Evolutionary conservation across 2,113 vertebrate genomes (phyloP), one percentile per base, ranked within the genome.

Genomic region (Anolis carolinensis): DNA sequence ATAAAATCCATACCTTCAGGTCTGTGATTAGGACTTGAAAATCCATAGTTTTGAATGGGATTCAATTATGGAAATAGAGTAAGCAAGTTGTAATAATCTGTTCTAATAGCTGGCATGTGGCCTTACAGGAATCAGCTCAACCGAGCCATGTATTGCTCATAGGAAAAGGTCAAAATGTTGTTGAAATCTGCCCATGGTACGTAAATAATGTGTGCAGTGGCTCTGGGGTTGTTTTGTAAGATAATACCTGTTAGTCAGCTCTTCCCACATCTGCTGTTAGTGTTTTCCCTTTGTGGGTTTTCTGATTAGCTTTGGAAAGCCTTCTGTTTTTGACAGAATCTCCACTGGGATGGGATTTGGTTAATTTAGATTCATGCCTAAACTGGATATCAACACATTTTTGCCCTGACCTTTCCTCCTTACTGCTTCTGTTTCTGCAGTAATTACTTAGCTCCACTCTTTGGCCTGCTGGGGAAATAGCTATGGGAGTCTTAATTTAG

Each of bases 221-320:
- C 7, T 7, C 50, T 71, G 25, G 59, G 65, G 76, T 80, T 20
- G 16, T 88, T 88, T 75, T 52, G 72, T 73, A 88, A 88, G 27
- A 62, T 80, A 50, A 86, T 65, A 50, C 36, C 23, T 20, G 23
- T 77, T 84, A 50, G 30, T 84, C 76, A 72, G 6, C 48, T 72
- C 18, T 11, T 71, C 23, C 16, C 21, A 59, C 55, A 34, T 77
- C 63, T 50, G 3, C 25, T 65, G 55, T 20, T 73, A 27, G 11
- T 73, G 34, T 73, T 62, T 63, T 59, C 52, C 52, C 21, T 20
- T 62, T 27, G 13, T 1, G 18, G 52, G 44, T 18, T 75, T 14
- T 8, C 59, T 50, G 30, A 67, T 67, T 50, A 16, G 30, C n/a
- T 52, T 34, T 32, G 39, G 39, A 77, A 77, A 34, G 52, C 32